phyloP scores from a whole-genome alignment of 2,888 invertebrate genomes.

The Xiphydria camelus region DNA sequence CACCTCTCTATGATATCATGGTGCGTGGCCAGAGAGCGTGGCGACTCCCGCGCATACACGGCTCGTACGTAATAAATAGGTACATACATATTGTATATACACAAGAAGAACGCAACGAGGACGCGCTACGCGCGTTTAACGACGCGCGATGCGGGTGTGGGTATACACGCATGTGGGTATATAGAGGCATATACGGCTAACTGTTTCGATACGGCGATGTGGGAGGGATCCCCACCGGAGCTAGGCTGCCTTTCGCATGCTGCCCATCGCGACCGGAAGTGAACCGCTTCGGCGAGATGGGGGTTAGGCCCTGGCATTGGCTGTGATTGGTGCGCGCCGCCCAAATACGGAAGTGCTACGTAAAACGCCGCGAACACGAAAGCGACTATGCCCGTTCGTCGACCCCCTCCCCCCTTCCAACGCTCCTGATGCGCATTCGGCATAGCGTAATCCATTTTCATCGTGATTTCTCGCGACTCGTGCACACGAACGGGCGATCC shows the following conservation, averaged over 20 bases:
- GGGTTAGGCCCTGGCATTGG: constrained; percentile 13
- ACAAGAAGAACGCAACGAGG: too few species aligned
- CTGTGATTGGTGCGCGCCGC: constrained; percentile 4
- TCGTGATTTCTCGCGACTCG: too few species aligned
- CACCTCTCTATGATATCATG: constrained; percentile 6
- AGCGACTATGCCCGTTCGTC: constrained; percentile 12
- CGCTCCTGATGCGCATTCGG: too few species aligned
- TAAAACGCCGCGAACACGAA: constrained; percentile 1
- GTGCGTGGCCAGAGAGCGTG: too few species aligned
- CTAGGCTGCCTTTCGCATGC: constrained; percentile 3
- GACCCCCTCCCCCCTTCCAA: too few species aligned
- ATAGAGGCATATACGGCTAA: not conserved
- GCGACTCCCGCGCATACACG: too few species aligned
- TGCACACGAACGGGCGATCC: too few species aligned
- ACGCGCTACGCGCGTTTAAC: not conserved
- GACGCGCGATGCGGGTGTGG: not conserved
- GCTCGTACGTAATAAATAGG: too few species aligned
- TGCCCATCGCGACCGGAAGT: not conserved
- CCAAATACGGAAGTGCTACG: constrained; percentile 10
- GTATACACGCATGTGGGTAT: not conserved
- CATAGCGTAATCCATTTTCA: too few species aligned
- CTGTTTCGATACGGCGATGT: constrained; percentile 1
- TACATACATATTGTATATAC: too few species aligned
- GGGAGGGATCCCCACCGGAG: too few species aligned
- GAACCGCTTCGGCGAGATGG: constrained; percentile 2